phyloP scores from a whole-genome alignment of 2,797 vertebrate genomes.

The Margarornis squamiger region DNA sequence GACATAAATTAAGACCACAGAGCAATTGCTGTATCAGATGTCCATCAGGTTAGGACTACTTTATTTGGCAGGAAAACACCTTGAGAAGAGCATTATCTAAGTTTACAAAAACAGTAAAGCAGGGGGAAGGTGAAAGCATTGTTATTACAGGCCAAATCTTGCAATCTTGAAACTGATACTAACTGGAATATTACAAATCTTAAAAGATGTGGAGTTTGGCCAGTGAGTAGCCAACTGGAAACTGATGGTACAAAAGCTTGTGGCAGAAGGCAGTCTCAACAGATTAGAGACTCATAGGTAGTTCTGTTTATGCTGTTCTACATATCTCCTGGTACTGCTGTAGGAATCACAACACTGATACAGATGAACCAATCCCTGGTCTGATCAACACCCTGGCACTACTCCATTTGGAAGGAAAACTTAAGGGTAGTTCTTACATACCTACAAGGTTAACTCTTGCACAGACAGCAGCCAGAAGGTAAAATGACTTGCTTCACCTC shows the following conservation, averaged over 20 bases:
- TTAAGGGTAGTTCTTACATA: background rate
- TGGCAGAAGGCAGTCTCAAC: background rate
- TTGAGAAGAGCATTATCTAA: background rate
- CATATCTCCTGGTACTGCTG: background rate
- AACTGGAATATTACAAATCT: background rate
- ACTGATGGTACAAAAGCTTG: background rate
- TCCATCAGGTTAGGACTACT: background rate
- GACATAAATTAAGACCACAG: background rate
- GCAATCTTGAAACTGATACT: background rate
- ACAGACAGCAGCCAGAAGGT: background rate
- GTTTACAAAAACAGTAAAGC: background rate
- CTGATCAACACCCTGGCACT: background rate
- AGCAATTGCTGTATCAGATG: background rate
- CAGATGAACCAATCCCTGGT: background rate
- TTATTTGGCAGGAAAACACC: background rate
- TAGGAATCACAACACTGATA: background rate
- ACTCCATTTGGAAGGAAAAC: background rate
- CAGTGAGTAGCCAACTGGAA: background rate
- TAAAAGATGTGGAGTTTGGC: background rate
- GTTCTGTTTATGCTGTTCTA: background rate
- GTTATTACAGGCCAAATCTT: background rate
- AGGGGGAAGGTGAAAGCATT: background rate
- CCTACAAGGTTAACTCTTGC: background rate
- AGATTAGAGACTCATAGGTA: background rate
- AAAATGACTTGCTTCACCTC: background rate